Evolutionary conservation across 2,797 vertebrate genomes (phyloP), one percentile per base, ranked within the genome.

Genomic region (Sebastes umbrosus): DNA sequence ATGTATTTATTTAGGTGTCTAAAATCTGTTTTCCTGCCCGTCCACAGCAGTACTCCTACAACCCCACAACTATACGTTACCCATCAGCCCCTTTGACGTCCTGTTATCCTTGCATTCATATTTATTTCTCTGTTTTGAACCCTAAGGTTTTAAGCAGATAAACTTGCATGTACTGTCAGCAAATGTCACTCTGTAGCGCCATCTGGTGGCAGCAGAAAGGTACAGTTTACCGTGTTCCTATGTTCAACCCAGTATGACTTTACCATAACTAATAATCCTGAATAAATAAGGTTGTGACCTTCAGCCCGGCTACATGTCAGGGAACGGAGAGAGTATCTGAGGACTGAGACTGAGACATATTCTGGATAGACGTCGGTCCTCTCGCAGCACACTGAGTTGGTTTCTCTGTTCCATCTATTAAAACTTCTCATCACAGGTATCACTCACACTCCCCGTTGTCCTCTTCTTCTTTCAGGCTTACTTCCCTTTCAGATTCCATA

Each of bases 401-500:
- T 36, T 43, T 43, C 12, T 43, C 36, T 39, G 39, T 39, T 39
- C n/a, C n/a, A n/a, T n/a, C n/a, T n/a, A n/a, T n/a, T n/a, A n/a
- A n/a, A n/a, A n/a, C n/a, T n/a, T n/a, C 1, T 39, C 36, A 39
- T 39, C 36, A 39, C 34, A 43, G 3, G 39, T 0, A 6, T 14
- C 39, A 43, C 39, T 43, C 13, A 13, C 12, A 46, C 8, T 24
- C 29, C 9, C 5, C 1, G 8, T 36, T 36, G 34, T 36, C 34
- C 0, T 36, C 4, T 8, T 36, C 14, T 14, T 57, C 66, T 52
- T 69, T 10, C 79, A 99, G 98, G 98, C 12, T 91, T 98, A 3
- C 93, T 99, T 18, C 86, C 89, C 11, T 92, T 94, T 55, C 91
- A 94, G 25, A 89, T 97, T 13, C 96, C 97, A 8, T 87, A 92